Conservation (phyloP, 1,140 invertebrate genomes). For the Druon quercuslanigerum region DNA sequence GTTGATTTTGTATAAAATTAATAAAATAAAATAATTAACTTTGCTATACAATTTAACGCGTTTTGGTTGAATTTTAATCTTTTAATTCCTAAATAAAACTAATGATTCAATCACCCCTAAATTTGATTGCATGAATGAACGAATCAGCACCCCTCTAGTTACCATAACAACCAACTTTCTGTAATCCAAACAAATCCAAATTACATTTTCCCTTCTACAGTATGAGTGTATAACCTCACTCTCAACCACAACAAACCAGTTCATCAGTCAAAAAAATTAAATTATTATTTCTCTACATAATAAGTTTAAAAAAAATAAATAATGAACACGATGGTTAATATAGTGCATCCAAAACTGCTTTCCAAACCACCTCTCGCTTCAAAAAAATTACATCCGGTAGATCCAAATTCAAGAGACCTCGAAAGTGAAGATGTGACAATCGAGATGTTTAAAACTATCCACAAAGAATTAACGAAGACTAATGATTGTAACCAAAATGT, state of each 20-base stretch:
- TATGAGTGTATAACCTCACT: neutral
- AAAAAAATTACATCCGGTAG: conserved; percentile 2
- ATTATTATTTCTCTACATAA: neutral
- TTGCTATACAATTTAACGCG: no score
- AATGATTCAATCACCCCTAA: no score
- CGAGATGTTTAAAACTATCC: conserved; percentile 5
- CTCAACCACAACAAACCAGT: no score
- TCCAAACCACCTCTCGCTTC: conserved; percentile 47
- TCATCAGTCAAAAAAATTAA: no score
- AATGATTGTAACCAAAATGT: conserved; percentile 66
- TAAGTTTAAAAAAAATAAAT: neutral
- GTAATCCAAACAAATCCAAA: neutral
- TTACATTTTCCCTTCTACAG: neutral
- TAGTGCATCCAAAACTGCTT: conserved; percentile 49
- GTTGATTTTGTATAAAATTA: no score
- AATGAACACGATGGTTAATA: conserved; percentile 50
- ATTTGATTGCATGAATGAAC: no score
- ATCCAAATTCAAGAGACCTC: neutral
- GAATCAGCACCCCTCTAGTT: neutral
- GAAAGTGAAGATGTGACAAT: conserved; percentile 25
- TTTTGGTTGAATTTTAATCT: no score
- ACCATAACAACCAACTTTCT: conserved; percentile 3
- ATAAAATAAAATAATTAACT: no score
- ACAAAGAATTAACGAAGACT: conserved; percentile 40
- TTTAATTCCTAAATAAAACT: no score